Percentiles rank a stretch among this genome's conserved stretches.
Conservation (phyloP, 2,888 invertebrate species). For the Dryadula phaetusa region DNA sequence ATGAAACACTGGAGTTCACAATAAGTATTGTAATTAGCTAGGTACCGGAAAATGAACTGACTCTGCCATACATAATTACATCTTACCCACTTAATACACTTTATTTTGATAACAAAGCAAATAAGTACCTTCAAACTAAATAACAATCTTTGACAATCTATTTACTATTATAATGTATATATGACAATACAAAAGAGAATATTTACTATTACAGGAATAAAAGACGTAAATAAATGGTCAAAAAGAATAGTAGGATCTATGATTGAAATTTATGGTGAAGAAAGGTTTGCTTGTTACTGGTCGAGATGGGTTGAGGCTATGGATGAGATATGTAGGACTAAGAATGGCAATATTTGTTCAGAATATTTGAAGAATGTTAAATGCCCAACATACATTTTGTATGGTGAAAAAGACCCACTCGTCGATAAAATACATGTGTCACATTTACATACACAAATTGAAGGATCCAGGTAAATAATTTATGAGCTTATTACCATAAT, state of each 20-base stretch:
- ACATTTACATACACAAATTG: slow-evolving; percentile 88
- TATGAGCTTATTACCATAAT: too few species aligned
- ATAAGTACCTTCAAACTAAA: too few species aligned
- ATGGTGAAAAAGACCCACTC: slow-evolving; percentile 93
- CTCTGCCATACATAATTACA: too few species aligned
- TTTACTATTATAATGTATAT: too few species aligned
- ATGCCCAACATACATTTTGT: slow-evolving; percentile 91
- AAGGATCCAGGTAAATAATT: slow-evolving; percentile 84
- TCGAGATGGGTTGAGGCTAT: slow-evolving; percentile 89
- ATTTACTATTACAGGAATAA: slow-evolving; percentile 80
- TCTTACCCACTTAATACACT: too few species aligned
- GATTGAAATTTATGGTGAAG: slow-evolving; percentile 89
- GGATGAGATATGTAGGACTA: slow-evolving; percentile 80
- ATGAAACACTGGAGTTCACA: too few species aligned
- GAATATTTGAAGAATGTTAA: slow-evolving; percentile 85
- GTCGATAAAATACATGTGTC: slow-evolving; percentile 89
- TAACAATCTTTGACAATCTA: too few species aligned
- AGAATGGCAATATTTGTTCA: slow-evolving; percentile 90
- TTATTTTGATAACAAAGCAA: too few species aligned
- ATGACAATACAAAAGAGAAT: too few species aligned
- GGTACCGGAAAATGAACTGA: too few species aligned
- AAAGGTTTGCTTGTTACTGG: slow-evolving; percentile 88
- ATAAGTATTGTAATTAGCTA: too few species aligned
- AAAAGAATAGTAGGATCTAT: slow-evolving; percentile 89
- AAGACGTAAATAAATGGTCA: slow-evolving; percentile 91